Evolutionary conservation across 2,888 invertebrate species (phyloP), one percentile per base, ranked within the genome.

Genomic region (Cheiracanthium punctorium): DNA sequence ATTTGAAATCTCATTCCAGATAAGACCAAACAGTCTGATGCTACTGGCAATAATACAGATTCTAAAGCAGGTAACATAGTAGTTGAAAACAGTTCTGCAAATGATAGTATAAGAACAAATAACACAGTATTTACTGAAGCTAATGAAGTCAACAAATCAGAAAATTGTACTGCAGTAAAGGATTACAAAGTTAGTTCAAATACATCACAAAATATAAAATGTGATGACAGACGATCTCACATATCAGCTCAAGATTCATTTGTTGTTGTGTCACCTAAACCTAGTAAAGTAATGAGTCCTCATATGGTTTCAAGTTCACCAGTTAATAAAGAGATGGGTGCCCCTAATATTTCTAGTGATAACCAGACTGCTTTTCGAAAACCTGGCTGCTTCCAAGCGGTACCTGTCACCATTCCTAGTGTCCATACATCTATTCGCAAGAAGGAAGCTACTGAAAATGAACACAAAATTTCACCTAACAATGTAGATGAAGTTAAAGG

Each of bases 301-400:
- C 58, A 69, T 20, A 79, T 48, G 48, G n/a, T 52, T 29, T 20
- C 28, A 17, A 74, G 67, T 24, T 32, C 33, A 30, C 2, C 37
- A n/a, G 52, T 52, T 14, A 80, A 43, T 58, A 85, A 73, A 30
- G 82, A 84, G 2, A 12, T 77, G 20, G 65, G 65, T 65, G 64
- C 65, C 10, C 17, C 65, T 32, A 7, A 28, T n/a, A 52, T 30
- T 58, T 33, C 29, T 43, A 73, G 33, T 32, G 73, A 77, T 17
- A 65, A 20, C 2, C 74, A 74, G 65, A 48, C 77, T 32, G 65
- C 72, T 20, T 85, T 85, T 30, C 79, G 84, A 0, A 73, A 69
- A 74, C 79, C 79, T n/a, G 84, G 84, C 0, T 79, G 84, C 14
- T 85, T 85, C 32, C 84, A 85, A 79, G 84, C 84, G 37, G 79